These are phyloP conservation scores for Cercopithecus mona DNA, from an alignment of 2,113 vertebrate species.

Conservation along the genomic window DNA sequence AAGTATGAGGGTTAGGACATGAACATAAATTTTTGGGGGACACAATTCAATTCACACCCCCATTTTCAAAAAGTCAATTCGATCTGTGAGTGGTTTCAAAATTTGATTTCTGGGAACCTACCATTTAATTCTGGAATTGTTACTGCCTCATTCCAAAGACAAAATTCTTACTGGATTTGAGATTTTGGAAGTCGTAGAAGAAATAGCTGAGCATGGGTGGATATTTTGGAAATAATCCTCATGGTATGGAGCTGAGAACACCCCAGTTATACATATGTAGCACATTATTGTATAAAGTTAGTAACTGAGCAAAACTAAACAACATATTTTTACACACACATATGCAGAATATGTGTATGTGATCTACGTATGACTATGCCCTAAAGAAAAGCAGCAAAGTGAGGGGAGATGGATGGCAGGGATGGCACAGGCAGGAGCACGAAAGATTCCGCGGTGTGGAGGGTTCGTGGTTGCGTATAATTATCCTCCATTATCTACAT, in stretches of 20 bases:
- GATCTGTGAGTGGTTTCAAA: not conserved
- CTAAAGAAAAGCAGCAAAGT: not conserved
- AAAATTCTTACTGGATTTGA: not conserved
- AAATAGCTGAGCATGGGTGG: not conserved
- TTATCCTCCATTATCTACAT: not conserved
- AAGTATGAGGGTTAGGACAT: not conserved
- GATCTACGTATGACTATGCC: not conserved
- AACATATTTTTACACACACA: not conserved
- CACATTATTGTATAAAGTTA: not conserved
- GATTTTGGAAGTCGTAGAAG: not conserved
- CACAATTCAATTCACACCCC: not conserved
- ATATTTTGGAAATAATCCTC: not conserved
- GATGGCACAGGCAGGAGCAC: not conserved
- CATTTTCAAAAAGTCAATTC: not conserved
- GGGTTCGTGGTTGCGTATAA: not conserved
- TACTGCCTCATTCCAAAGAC: not conserved
- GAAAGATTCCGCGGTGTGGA: not conserved
- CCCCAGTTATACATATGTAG: not conserved
- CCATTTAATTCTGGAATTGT: slow-evolving; percentile 19
- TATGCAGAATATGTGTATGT: not conserved
- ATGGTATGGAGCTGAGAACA: not conserved
- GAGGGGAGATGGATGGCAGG: not conserved
- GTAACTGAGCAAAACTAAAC: not conserved
- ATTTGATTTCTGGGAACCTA: slow-evolving; percentile 5
- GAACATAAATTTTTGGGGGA: not conserved